Evolutionary conservation across 2,888 invertebrate genomes (phyloP), one percentile per base, ranked within the genome.

Genomic region (Lamellibrachia satsuma): DNA sequence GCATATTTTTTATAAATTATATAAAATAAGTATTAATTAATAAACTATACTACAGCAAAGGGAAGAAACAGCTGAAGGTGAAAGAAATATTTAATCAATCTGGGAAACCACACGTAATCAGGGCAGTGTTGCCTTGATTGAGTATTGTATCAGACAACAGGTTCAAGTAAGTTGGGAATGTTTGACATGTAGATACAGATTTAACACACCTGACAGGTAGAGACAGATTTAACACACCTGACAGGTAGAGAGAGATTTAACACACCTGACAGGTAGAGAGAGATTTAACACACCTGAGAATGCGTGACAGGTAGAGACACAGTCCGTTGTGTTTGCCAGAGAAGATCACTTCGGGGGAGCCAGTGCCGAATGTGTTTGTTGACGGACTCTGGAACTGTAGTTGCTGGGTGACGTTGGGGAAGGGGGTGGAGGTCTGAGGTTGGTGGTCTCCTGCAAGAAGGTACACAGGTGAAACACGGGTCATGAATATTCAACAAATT

Each of bases 241-340:
- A 60, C n/a, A n/a, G 60, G 22, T 22, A 4, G 22, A 4, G 22
- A 60, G 11, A 60, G 11, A 60, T 57, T 8, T 57, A 57, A 57
- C 57, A 57, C 6, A 15, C 60, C 7, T n/a, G n/a, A n/a, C n/a
- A n/a, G n/a, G n/a, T n/a, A n/a, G n/a, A 9, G 60, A 6, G 9
- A 60, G n/a, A n/a, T n/a, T 90, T 39, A 90, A 91, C 93, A 92
- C 94, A 96, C 96, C 96, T 97, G 39, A 99, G 97, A 94, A 99
- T 98, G 94, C 99, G 97, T 52, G 98, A 98, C 22, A 99, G 97
- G 96, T 98, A 99, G 90, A 99, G 97, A 97, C 99, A 99, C 9
- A 99, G 97, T 0, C 99, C 99, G 96, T 99, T 98, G 96, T 99
- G 99, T 96, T 98, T 98, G 0, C 98, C 98, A 0, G 98, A 98